phyloP scores from a whole-genome alignment of 1,140 invertebrate species.

The Drosophila biarmipes region DNA sequence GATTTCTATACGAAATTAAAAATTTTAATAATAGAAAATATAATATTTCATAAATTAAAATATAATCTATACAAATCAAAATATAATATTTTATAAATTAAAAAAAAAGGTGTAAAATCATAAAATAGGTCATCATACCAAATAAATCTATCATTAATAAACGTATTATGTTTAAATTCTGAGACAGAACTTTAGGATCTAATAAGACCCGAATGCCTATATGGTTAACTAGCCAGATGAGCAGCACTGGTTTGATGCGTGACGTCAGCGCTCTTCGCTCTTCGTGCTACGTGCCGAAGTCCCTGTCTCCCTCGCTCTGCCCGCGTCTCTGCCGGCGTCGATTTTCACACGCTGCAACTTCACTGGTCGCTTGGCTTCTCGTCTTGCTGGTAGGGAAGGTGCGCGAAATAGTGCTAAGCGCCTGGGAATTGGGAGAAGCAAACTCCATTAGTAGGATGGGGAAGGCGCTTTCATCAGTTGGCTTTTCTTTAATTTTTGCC shows the following conservation, averaged over 20 bases:
- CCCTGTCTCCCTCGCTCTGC: slow-evolving; percentile 24
- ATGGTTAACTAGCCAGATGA: not conserved
- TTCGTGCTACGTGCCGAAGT: slow-evolving; percentile 42
- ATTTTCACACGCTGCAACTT: slow-evolving; percentile 58
- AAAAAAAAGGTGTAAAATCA: no score
- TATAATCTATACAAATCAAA: no score
- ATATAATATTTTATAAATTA: no score
- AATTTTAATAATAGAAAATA: no score
- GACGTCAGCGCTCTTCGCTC: slow-evolving; percentile 26
- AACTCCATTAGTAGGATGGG: not conserved
- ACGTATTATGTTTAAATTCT: not conserved
- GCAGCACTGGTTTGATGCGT: not conserved
- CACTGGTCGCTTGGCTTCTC: slow-evolving; percentile 24
- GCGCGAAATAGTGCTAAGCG: not conserved
- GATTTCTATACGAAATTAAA: no score
- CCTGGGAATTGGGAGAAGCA: not conserved
- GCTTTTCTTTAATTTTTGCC: not conserved
- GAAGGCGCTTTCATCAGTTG: slow-evolving; percentile 4
- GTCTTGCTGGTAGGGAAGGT: not conserved
- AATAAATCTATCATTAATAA: not conserved
- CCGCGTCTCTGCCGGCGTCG: slow-evolving; percentile 36
- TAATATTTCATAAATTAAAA: no score
- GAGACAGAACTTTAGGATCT: not conserved
- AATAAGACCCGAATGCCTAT: not conserved
- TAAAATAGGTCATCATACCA: no score